Base-by-base conservation (phyloP, 2,888 invertebrate genomes). In the Pollenia labialis region DNA sequence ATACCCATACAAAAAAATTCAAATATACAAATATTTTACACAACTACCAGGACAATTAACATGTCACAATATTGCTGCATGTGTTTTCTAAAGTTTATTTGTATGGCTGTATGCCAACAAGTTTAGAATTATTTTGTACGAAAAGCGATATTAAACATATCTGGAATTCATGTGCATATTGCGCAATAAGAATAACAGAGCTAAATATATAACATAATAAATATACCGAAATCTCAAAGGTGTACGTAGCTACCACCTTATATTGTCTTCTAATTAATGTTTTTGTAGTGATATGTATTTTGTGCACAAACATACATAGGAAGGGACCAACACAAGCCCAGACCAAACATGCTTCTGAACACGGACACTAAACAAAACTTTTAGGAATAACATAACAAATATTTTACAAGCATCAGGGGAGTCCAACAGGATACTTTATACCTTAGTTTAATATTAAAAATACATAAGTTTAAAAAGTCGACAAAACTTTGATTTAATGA, bases 201-300 rank as follows among this genome's bases (percentile, higher is more conserved):
- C 32, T 23, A n/a, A 56, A 52, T 50, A 52, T 46, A 52, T 23
- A 76, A 54, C 12, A 44, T 23, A 54, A 44, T 46, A 68, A 44
- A 68, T 46, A 40, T 56, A 56, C 14, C 12, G 40, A 77, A 68
- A 77, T 77, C 76, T 66, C 66, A 56, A 56, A 66, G 54, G 76
- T 32, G 66, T 16, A 56, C 46, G 46, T 56, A 76, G 46, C 56
- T 40, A 32, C 23, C 77, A 77, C 48, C 68, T 68, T 18, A 68
- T 58, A 58, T 68, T 68, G 56, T 77, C 40, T 68, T 68, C 77
- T 77, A 77, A 77, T 77, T 79, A 79, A 68, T 68, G 77, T 68
- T 58, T 40, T 58, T 58, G 58, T 66, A 77, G 32, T 58, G n/a
- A 56, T 68, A 50, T 68, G 40, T 54, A 77, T 40, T 54, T 46